Conservation (phyloP, 2,113 vertebrate genomes). For the Cephalopholis sonnerati region DNA sequence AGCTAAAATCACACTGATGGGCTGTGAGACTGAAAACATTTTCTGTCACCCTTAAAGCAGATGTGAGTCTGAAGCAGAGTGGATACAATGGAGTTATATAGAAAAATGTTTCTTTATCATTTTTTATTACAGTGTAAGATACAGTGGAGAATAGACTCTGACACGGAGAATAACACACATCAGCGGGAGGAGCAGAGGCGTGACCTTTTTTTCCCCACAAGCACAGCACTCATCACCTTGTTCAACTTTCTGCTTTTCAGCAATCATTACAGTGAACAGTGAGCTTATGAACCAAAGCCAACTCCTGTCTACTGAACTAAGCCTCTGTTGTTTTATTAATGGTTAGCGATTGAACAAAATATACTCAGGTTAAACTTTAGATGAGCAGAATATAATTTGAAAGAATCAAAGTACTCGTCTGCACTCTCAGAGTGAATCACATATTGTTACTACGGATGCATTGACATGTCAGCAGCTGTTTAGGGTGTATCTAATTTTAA, state of each 20-base stretch:
- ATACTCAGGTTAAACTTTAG: too few species aligned
- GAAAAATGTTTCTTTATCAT: neutral
- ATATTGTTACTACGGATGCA: too few species aligned
- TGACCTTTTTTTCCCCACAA: neutral
- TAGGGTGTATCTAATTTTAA: too few species aligned
- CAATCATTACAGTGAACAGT: neutral
- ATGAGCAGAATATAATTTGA: too few species aligned
- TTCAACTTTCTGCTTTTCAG: slow-evolving; percentile 7
- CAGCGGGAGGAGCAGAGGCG: slow-evolving; percentile 3
- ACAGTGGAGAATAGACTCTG: neutral
- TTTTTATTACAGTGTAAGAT: slow-evolving; percentile 1
- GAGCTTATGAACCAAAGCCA: neutral
- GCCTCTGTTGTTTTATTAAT: neutral
- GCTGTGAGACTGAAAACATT: slow-evolving; percentile 7
- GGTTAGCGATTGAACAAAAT: neutral
- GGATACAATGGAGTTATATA: neutral
- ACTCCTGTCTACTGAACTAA: neutral
- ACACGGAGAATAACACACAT: neutral
- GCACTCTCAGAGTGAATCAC: too few species aligned
- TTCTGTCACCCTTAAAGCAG: neutral
- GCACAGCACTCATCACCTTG: neutral
- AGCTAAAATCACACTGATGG: neutral
- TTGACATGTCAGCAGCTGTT: too few species aligned
- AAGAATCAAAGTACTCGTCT: too few species aligned
- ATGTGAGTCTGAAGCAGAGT: neutral